Base-by-base conservation (phyloP, 2,113 vertebrate genomes). In the Oncorhynchus gorbuscha region DNA sequence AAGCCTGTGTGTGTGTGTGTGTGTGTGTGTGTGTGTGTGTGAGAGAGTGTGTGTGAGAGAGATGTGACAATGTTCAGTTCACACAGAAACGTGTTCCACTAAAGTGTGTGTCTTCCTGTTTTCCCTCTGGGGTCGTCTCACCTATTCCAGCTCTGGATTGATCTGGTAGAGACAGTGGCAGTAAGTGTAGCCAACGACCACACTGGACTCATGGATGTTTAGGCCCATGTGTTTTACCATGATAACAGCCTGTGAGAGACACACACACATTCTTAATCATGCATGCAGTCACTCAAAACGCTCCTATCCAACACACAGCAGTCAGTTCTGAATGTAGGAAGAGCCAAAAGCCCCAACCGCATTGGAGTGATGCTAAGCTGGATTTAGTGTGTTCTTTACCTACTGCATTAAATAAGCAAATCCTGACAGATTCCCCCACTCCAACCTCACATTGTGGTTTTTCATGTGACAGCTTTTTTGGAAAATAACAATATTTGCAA, bases 311-410 rank as follows among this genome's bases (percentile, higher is more conserved):
- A 51, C 3, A 3, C 49, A 12, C 14, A 51, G 49, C 11, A 51
- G 49, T 51, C 49, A 51, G 26, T 39, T 69, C n/a, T 55, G 9
- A 3, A 13, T 45, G 61, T 67, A 68, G 70, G 18, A 30, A 22
- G 35, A 39, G 61, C 32, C 69, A 62, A 64, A 69, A 69, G 24
- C 28, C 18, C 39, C 73, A 70, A 78, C 64, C 28, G 32, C 69
- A 69, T 62, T 22, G 30, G 32, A 78, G 35, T 68, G 68, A 75
- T 72, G 32, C 76, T 75, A 76, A 78, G 51, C 72, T 26, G 72
- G 73, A 82, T 76, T 76, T 65, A 55, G 7, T 20, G 65, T 78
- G 72, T 61, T 30, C 75, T 79, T 76, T 76, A 76, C 65, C 76
- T 64, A 66, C 74, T 58, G 32, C 59, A 72, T 71, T 73, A 51